phyloP scores from a whole-genome alignment of 2,797 vertebrate species.

The Malurus leucopterus region DNA sequence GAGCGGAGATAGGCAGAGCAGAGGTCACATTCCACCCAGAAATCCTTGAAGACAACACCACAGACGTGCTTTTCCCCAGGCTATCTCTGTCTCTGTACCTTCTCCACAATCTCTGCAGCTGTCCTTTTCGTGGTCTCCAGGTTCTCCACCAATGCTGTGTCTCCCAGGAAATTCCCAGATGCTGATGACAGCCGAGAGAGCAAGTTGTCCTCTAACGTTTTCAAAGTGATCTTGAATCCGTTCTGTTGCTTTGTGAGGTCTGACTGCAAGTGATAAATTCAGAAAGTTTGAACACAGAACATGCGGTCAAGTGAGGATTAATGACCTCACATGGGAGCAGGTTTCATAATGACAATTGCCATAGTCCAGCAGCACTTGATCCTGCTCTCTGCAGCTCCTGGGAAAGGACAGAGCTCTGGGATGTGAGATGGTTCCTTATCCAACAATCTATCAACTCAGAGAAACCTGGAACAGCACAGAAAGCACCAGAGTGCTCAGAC shows the following conservation, averaged over 20 bases:
- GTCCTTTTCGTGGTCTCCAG: conserved; percentile 91
- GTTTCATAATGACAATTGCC: background rate
- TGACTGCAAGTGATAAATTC: conserved; percentile 73
- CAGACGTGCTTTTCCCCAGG: background rate
- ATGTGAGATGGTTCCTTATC: background rate
- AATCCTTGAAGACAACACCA: background rate
- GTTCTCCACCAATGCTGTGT: conserved; percentile 90
- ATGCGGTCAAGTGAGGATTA: background rate
- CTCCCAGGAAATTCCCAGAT: conserved; percentile 91
- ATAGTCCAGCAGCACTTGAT: background rate
- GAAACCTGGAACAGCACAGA: background rate
- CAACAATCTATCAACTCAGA: background rate
- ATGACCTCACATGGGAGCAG: background rate
- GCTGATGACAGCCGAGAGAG: conserved; percentile 89
- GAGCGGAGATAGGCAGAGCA: background rate
- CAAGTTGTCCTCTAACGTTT: conserved; percentile 89
- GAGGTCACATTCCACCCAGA: background rate
- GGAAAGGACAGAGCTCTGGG: background rate
- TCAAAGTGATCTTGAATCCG: conserved; percentile 95
- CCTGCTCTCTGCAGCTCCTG: background rate
- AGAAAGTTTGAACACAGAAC: background rate
- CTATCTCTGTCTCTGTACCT: conserved; percentile 70
- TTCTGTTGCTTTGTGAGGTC: conserved; percentile 93
- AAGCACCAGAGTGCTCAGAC: background rate
- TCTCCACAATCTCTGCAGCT: conserved; percentile 87